Percentiles rank a stretch among this genome's conserved stretches.
These are phyloP conservation scores for Cyclophora albipunctata DNA, from an alignment of 2,888 invertebrate genomes.

Conservation along the genomic window DNA sequence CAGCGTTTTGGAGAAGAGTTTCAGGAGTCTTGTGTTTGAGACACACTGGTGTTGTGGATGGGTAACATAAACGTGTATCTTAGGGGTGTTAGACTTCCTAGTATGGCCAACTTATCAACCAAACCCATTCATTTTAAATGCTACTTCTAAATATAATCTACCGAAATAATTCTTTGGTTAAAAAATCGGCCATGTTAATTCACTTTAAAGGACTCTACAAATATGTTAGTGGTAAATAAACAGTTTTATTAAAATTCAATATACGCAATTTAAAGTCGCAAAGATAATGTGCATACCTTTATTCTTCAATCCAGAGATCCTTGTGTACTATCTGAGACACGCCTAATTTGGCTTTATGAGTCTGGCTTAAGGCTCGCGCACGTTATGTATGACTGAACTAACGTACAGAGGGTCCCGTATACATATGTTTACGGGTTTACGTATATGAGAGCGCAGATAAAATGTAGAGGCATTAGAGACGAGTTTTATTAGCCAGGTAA, in stretches of 20 bases:
- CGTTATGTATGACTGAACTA: conserved; percentile 43
- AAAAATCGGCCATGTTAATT: no score
- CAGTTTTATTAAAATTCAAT: no score
- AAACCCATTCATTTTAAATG: no score
- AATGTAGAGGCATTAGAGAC: conserved; percentile 11
- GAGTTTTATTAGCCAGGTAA: conserved; percentile 11
- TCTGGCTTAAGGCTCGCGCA: conserved; percentile 30
- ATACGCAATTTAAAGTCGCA: no score
- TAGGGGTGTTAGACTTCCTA: no score
- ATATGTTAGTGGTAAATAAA: no score
- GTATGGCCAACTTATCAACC: no score
- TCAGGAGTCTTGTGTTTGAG: conserved; percentile 2
- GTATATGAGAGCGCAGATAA: conserved; percentile 16
- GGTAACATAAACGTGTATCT: background rate
- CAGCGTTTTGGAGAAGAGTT: conserved; percentile 11
- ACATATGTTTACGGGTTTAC: conserved; percentile 22
- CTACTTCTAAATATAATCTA: no score
- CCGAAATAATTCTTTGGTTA: no score
- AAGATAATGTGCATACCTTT: no score
- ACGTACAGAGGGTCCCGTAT: conserved; percentile 30
- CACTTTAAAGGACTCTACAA: no score
- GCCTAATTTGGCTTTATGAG: conserved; percentile 64
- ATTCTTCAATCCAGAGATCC: background rate
- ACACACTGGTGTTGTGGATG: conserved; percentile 1
- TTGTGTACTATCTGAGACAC: conserved; percentile 33